Evolutionary conservation across 2,888 invertebrate genomes (phyloP), one percentile per base, ranked within the genome.

Genomic region (Eupithecia centaureata): DNA sequence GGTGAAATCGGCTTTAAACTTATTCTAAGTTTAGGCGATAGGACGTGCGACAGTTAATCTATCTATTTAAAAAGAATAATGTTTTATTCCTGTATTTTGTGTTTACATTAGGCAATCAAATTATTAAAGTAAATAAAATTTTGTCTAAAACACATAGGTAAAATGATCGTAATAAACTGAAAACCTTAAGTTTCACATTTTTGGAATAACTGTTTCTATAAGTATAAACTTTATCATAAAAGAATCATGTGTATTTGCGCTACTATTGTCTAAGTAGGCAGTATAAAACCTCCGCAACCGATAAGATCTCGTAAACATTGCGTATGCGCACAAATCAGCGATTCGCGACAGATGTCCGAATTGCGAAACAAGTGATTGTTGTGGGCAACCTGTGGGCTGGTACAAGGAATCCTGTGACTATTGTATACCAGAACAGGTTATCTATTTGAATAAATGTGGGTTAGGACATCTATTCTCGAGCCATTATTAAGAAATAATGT

Each of bases 311-410:
- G 77, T 77, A 75, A 71, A 71, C 69, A 65, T 82, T 82, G 76
- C 78, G 79, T 76, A 81, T 82, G 82, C 81, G 80, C 86, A 86
- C 85, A 86, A 75, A 87, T 87, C 82, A 84, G 63, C 81, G 76
- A 81, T 86, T 86, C 80, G 83, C 79, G 82, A 85, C 88, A 89
- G 85, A 86, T 87, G 87, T 87, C 81, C 77, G 77, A 77, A 79
- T 89, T 89, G 81, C 85, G 82, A 86, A 80, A 87, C 76, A 59
- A 56, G 30, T 42, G 62, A 38, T 61, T 52, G 65, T 61, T 52
- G 65, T 65, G 30, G 61, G 65, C 42, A 64, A 64, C 54, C 65
- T 71, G 82, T 76, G 77, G 75, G 75, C 65, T 73, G 68, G 69
- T 61, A 70, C 72, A 73, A 76, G 77, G 72, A 59, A 73, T 69